Base-by-base conservation (phyloP, 1,140 invertebrate genomes). In the Drosophila sp. region DNA sequence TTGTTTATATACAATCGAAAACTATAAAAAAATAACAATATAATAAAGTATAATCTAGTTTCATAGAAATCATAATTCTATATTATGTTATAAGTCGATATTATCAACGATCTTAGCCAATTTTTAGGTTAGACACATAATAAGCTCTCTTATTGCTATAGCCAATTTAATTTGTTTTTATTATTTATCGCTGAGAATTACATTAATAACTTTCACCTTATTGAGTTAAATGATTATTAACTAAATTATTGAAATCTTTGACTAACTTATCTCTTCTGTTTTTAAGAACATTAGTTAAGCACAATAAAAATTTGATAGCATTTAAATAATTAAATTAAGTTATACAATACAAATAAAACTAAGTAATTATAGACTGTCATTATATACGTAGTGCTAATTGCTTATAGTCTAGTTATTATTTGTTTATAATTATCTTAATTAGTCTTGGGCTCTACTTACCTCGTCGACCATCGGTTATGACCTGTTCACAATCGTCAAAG, bases 381-480 rank as follows among this genome's bases (percentile, higher is more conserved):
- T 72, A 58, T 38, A 72, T 51, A 72, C 69, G 45, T 61, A 69
- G 50, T 53, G 40, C 40, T 46, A 21, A 48, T 53, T 36, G 11
- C 16, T 43, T 36, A 53, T 6, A 36, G 11, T 21, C 32, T 48
- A 50, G 1, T 29, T 16, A 29, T 9, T n/a, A 3, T 27, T n/a
- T 18, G 9, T 45, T 18, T 25, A 2, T 11, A n/a, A 13, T 29
- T 27, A 56, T 7, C 13, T 34, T 18, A 18, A 21, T 46, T 1
- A 9, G 4, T 8, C 46, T 36, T 21, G 2, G 5, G 11, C 11
- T 66, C 9, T 71, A 91, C 95, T 95, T 94, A 98, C 97, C 94
- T 93, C 94, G 92, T 92, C 94, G 94, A 43, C 97, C 97, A 92
- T 98, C 97, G 4, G 97, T 98, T 65, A 96, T 94, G 58, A 98